These are phyloP conservation scores for Ophioninae sp. DNA, from an alignment of 2,888 invertebrate genomes.

Conservation along the genomic window DNA sequence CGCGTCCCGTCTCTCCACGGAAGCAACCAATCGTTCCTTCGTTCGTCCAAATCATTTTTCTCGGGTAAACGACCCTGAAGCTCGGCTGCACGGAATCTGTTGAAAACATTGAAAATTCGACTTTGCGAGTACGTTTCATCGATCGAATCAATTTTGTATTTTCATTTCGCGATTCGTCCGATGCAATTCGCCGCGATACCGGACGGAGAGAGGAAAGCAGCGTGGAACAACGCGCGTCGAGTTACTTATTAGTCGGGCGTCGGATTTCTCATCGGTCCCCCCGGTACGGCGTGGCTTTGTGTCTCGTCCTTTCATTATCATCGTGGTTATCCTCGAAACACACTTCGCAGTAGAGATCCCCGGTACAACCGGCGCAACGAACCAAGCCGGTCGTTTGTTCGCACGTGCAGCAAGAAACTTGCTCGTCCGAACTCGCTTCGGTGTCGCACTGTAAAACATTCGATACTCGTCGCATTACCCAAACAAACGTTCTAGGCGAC, in stretches of 20 bases:
- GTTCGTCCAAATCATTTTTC: constrained; percentile 31
- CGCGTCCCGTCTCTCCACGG: constrained; percentile 21
- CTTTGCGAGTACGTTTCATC: too few relatives aligned
- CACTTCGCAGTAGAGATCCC: constrained; percentile 89
- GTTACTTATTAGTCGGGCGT: constrained; percentile 43
- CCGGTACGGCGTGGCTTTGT: constrained; percentile 68
- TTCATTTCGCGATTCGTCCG: neutral
- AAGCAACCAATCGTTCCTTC: constrained; percentile 21
- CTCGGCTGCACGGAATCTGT: neutral
- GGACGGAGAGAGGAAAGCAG: constrained; percentile 3
- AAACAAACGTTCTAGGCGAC: neutral
- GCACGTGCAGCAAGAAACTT: constrained; percentile 93
- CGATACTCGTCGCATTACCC: neutral
- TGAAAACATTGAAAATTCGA: constrained; percentile 1
- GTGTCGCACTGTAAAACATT: constrained; percentile 10
- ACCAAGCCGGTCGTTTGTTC: constrained; percentile 88
- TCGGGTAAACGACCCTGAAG: neutral
- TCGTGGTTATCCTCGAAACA: constrained; percentile 89
- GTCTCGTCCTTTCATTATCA: constrained; percentile 82
- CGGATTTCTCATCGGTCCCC: constrained; percentile 44
- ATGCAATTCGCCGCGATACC: neutral
- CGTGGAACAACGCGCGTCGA: neutral
- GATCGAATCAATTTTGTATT: too few relatives aligned
- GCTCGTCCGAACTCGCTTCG: constrained; percentile 61
- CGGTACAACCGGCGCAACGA: constrained; percentile 89